Percentiles rank a stretch among this genome's conserved stretches.
These are phyloP conservation scores for Campaea margaritaria DNA, from an alignment of 2,888 invertebrate genomes.

Conservation along the genomic window DNA sequence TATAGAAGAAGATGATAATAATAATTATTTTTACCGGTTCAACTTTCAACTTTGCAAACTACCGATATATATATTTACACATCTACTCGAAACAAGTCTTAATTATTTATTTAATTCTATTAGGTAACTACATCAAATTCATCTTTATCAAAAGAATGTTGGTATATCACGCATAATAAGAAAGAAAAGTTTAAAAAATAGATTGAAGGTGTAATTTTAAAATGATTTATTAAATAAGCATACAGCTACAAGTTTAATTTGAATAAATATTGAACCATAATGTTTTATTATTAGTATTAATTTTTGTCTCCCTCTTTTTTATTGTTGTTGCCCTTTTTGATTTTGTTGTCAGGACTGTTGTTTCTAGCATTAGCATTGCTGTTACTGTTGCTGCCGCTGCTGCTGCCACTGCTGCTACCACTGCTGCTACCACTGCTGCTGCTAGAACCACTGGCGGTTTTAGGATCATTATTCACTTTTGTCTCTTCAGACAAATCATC, in stretches of 20 bases:
- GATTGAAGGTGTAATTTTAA: too few relatives aligned
- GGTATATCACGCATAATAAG: too few relatives aligned
- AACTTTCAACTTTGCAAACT: too few relatives aligned
- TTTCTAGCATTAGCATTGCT: neutral
- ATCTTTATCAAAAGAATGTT: too few relatives aligned
- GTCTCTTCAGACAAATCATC: slow-evolving; percentile 14
- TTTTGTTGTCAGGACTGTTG: neutral
- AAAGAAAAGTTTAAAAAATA: too few relatives aligned
- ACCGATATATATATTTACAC: too few relatives aligned
- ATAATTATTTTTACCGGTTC: too few relatives aligned
- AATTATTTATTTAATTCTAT: too few relatives aligned
- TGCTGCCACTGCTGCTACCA: slow-evolving; percentile 5
- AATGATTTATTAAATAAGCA: slow-evolving; percentile 1
- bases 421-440: slow-evolving; percentile 18
- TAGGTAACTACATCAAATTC: too few relatives aligned
- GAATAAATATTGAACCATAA: neutral
- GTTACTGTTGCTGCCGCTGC: slow-evolving; percentile 1
- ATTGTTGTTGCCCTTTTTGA: too few relatives aligned
- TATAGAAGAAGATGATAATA: too few relatives aligned
- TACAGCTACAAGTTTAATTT: neutral
- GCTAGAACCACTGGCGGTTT: slow-evolving; percentile 11
- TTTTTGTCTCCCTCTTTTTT: slow-evolving; percentile 1
- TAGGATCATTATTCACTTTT: slow-evolving; percentile 1
- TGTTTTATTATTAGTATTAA: neutral
- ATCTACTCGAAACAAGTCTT: too few relatives aligned